Evolutionary conservation across 53 echinoderm and acorn worm species (phyloP), one percentile per base, ranked within the genome.

Genomic region (Echinarachnius parma): DNA sequence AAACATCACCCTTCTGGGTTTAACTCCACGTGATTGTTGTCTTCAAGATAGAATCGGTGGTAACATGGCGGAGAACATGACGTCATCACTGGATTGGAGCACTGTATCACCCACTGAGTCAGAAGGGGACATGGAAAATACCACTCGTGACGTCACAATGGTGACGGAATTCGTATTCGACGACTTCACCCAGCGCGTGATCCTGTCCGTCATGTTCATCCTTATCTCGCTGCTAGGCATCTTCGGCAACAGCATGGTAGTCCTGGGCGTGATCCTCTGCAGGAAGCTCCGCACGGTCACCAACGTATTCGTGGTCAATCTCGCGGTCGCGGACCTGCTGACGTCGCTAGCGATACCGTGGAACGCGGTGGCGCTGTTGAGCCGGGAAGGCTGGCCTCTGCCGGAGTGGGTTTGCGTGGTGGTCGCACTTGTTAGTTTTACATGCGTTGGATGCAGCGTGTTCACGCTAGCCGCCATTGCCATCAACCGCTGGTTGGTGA

Each of bases 251-350:
- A 80, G 86, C 48, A 46, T 93, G 34, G 86, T 89, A 31, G 89
- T 93, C 36, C 44, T 93, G 5, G 83, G 89, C 39, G 93, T 93
- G 18, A 33, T 89, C 32, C 64, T 93, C n/a, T 86, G 85, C 59
- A 63, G 89, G 25, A 89, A 86, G 37, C 68, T 93, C 27, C 78
- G 93, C 21, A 93, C 93, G 16, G 86, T 86, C 26, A 93, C 93
- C 36, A 93, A 93, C 53, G 87, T 93, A 9, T 93, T 89, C 48
- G 93, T 93, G n/a, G 93, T 93, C 29, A 93, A 93, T 58, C 74
- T 93, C 14, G 89, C 89, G 3, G 83, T 82, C 18, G 83, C 92
- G 5, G 93, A 93, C 31, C 46, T 89, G n/a, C 65, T 93, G 34
- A 86, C 79, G 8, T 81, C 77, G 19, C 26, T 79, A 30, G 57